phyloP scores from a whole-genome alignment of 2,797 vertebrate genomes.

The Lindbergichthys nudifrons region DNA sequence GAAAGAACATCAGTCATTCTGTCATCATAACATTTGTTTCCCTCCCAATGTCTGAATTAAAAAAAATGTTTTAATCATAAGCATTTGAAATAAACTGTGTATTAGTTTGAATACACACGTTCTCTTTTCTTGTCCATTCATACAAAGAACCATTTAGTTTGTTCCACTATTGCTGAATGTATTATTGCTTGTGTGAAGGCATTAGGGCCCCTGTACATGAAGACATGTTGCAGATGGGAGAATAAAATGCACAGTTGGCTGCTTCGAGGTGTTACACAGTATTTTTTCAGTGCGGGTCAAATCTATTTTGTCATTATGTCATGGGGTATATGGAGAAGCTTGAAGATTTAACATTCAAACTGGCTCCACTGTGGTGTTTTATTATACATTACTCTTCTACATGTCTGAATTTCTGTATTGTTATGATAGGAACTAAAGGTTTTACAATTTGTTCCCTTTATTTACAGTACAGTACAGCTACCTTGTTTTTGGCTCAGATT shows the following conservation, averaged over 20 bases:
- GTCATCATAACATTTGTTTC: conserved; percentile 21
- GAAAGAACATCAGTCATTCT: conserved; percentile 34
- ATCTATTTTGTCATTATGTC: background rate
- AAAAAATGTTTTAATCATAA: conserved; percentile 33
- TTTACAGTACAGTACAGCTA: background rate
- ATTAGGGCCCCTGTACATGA: conserved; percentile 22
- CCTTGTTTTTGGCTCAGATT: background rate
- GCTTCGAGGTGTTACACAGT: background rate
- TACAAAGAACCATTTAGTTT: conserved; percentile 2
- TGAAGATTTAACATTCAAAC: background rate
- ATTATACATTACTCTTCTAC: background rate
- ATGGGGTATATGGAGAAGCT: background rate
- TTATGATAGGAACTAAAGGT: background rate
- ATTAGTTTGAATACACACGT: conserved; percentile 52
- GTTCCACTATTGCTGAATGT: conserved; percentile 19
- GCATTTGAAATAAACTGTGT: conserved; percentile 64
- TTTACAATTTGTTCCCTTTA: background rate
- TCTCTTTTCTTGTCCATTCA: conserved; percentile 41
- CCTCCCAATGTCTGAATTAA: conserved; percentile 39
- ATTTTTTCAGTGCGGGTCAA: background rate
- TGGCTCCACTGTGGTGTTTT: background rate
- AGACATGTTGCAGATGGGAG: background rate
- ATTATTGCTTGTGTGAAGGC: conserved; percentile 25
- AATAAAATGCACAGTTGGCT: background rate
- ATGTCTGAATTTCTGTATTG: background rate